Conservation (phyloP, 1,140 invertebrate genomes). For the Stegodyphus mimosarum region DNA sequence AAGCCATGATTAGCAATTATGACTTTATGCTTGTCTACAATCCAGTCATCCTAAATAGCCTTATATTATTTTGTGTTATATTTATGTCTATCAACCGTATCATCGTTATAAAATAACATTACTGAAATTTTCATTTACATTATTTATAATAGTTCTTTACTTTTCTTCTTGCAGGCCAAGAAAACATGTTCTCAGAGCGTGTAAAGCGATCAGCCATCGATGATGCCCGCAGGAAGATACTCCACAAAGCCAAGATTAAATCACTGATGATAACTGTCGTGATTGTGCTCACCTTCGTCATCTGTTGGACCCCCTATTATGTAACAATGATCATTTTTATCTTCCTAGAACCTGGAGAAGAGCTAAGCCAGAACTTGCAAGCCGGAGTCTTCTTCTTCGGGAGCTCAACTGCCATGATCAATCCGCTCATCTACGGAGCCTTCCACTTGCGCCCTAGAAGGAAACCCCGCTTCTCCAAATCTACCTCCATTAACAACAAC, state of each 20-base stretch:
- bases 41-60: no score
- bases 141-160: neutral
- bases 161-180: constrained; percentile 7
- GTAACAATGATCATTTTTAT: constrained; percentile 86
- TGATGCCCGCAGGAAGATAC: constrained; percentile 31
- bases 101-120: no score
- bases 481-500: neutral
- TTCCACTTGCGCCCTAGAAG: constrained; percentile 75
- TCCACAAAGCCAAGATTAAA: constrained; percentile 84
- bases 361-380: constrained; percentile 70
- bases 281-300: constrained; percentile 90
- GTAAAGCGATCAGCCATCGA: neutral
- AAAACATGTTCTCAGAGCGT: constrained; percentile 16
- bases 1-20: no score
- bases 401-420: constrained; percentile 87
- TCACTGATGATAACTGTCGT: constrained; percentile 84
- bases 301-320: constrained; percentile 99
- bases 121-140: no score
- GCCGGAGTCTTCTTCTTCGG: constrained; percentile 82
- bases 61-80: no score
- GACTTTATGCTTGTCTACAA: no score
- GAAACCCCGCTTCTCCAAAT: neutral
- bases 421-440: constrained; percentile 88
- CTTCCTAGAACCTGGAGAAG: constrained; percentile 78
- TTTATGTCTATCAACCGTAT: no score